Evolutionary conservation across 1,140 invertebrate species (phyloP).

Genomic region (Bombus ignitus): DNA sequence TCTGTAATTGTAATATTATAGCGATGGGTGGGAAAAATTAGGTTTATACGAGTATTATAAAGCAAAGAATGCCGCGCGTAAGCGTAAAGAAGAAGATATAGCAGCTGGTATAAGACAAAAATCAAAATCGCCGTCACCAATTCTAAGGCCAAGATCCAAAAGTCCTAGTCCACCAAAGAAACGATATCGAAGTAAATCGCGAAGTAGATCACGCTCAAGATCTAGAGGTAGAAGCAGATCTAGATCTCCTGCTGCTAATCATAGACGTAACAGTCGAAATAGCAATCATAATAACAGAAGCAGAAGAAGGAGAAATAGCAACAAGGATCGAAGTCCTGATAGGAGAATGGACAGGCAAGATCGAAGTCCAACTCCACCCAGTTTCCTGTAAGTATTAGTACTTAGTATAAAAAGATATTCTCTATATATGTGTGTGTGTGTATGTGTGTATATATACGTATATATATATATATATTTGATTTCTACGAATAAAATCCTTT

Average conservation of each 20-base stretch:
- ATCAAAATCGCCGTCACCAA: conserved; percentile 89
- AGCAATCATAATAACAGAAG: conserved; percentile 74
- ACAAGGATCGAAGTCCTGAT: conserved; percentile 79
- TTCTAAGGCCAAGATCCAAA: conserved; percentile 85
- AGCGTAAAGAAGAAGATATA: conserved; percentile 94
- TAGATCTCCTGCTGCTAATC: conserved; percentile 83
- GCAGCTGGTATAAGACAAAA: conserved; percentile 86
- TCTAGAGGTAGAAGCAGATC: conserved; percentile 84
- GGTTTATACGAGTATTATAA: conserved; percentile 99
- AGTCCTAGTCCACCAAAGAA: conserved; percentile 89
- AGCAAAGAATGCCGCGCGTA: conserved; percentile 95
- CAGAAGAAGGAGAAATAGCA: conserved; percentile 78
- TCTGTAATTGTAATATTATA: conserved; percentile 81
- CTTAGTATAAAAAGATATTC: background rate
- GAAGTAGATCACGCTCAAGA: conserved; percentile 82
- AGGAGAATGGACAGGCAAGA: conserved; percentile 80
- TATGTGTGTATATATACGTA: too few species aligned
- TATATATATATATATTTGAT: background rate
- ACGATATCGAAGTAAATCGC: conserved; percentile 87
- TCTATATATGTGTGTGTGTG: background rate
- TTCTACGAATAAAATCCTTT: conserved; percentile 4
- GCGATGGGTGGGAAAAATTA: conserved; percentile 98
- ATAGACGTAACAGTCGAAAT: conserved; percentile 73
- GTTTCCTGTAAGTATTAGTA: conserved; percentile 86
- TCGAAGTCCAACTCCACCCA: conserved; percentile 90